Evolutionary conservation across 2,888 invertebrate species (phyloP), one percentile per base, ranked within the genome.

Genomic region (Lamellibrachia satsuma): DNA sequence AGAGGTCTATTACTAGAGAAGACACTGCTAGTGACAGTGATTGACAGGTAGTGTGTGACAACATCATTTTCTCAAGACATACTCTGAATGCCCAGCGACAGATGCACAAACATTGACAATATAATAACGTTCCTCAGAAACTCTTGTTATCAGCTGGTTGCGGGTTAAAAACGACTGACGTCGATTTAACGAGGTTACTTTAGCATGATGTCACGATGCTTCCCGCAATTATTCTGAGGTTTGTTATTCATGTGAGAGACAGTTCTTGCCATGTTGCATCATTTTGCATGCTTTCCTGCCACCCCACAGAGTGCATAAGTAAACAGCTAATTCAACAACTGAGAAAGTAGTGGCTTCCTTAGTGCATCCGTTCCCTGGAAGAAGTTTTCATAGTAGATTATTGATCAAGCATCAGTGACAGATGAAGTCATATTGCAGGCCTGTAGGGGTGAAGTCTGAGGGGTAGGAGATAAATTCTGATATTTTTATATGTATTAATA

Each of bases 71-170:
- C 75, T 75, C 75, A 75, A 75, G 75, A 6, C 75, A 75, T 2
- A 8, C 57, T 7, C 75, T 75, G 22, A 75, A 75, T 1, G 3
- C 4, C 22, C n/a, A 6, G 22, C 75, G n/a, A 6, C 75, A 75
- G 75, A 75, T 75, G 75, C 75, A 75, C 75, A 75, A 75, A 75
- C 75, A 22, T 22, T 75, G 75, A 75, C 75, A 75, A 75, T 75
- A 22, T 75, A 75, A 15, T 75, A 22, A 75, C 4, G 75, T 75
- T 75, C 75, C 75, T 75, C 75, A 75, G 22, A 75, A 75, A 75
- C 75, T 75, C 22, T 75, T n/a, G 22, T 22, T 22, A 22, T 11
- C 75, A 39, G 6, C 75, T 15, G 15, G 75, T 75, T 15, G 75
- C 4, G 22, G 75, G 15, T 22, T 75, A 75, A 75, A 75, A 75